phyloP scores from a whole-genome alignment of 2,113 vertebrate species.

The Myanophis thanlyinensis region DNA sequence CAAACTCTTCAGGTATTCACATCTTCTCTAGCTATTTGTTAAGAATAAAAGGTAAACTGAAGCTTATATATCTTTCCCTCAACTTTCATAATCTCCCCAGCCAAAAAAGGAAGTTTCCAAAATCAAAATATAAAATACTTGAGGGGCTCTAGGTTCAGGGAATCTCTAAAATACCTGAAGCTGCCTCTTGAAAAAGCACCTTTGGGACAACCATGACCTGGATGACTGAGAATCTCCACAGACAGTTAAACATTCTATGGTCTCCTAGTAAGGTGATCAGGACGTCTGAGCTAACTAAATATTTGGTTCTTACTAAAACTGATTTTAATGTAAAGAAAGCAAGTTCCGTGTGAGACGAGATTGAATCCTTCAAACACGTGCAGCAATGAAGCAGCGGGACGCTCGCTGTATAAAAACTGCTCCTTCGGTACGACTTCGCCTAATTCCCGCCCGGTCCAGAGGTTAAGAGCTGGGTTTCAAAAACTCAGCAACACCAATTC shows the following conservation, averaged over 20 bases:
- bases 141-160: not conserved
- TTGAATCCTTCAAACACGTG: not conserved
- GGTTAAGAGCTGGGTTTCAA: not conserved
- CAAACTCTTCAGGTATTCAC: not conserved
- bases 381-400: not conserved
- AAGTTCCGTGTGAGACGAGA: not conserved
- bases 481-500: no score
- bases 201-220: no score
- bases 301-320: not conserved
- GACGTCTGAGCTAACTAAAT: not conserved
- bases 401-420: not conserved
- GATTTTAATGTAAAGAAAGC: not conserved
- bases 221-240: no score
- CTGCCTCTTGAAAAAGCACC: no score
- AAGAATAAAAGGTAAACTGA: not conserved
- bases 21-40: not conserved
- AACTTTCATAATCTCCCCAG: not conserved
- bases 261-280: not conserved
- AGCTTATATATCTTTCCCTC: not conserved
- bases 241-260: not conserved
- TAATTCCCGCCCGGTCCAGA: not conserved
- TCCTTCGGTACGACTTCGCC: not conserved
- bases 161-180: not conserved
- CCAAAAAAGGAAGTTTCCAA: not conserved
- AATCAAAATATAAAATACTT: not conserved